These are phyloP conservation scores for Lordiphosa collinella DNA, from an alignment of 1,140 invertebrate genomes.

Conservation along the genomic window DNA sequence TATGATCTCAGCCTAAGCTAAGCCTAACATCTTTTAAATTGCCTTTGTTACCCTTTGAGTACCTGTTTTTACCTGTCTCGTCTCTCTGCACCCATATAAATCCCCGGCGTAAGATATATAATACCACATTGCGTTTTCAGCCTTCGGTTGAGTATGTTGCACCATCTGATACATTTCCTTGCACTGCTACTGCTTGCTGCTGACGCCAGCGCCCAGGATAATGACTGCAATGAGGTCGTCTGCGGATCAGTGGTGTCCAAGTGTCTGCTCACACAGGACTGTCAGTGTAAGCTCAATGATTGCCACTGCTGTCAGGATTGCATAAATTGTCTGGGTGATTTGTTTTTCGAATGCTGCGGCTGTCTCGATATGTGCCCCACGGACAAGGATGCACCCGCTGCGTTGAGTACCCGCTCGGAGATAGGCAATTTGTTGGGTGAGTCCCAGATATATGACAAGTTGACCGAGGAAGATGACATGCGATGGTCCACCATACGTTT, in stretches of 20 bases:
- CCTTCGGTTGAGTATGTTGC: constrained; percentile 11
- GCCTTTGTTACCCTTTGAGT: not conserved
- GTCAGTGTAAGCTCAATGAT: constrained; percentile 94
- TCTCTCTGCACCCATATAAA: constrained; percentile 17
- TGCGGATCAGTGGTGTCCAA: constrained; percentile 92
- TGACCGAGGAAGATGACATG: constrained; percentile 89
- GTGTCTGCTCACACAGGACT: constrained; percentile 96
- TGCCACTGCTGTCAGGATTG: constrained; percentile 96
- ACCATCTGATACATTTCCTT: not conserved
- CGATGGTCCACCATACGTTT: constrained; percentile 90
- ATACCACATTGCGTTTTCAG: constrained; percentile 21
- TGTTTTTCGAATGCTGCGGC: constrained; percentile 96
- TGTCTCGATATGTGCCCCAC: constrained; percentile 96
- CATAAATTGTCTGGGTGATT: constrained; percentile 90
- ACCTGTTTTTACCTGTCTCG: constrained; percentile 18
- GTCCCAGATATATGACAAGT: constrained; percentile 89
- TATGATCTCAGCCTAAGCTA: not conserved
- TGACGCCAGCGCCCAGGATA: constrained; percentile 24
- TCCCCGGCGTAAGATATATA: not conserved
- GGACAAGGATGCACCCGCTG: constrained; percentile 85
- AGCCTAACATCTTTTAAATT: not conserved
- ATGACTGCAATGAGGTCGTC: constrained; percentile 73
- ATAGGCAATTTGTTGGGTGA: constrained; percentile 92
- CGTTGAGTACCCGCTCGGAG: constrained; percentile 89
- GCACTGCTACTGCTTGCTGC: constrained; percentile 3